Percentiles rank a stretch among this genome's conserved stretches.
These are phyloP conservation scores for Trichogramma pretiosum DNA, from an alignment of 1,140 invertebrate genomes.

Conservation along the genomic window DNA sequence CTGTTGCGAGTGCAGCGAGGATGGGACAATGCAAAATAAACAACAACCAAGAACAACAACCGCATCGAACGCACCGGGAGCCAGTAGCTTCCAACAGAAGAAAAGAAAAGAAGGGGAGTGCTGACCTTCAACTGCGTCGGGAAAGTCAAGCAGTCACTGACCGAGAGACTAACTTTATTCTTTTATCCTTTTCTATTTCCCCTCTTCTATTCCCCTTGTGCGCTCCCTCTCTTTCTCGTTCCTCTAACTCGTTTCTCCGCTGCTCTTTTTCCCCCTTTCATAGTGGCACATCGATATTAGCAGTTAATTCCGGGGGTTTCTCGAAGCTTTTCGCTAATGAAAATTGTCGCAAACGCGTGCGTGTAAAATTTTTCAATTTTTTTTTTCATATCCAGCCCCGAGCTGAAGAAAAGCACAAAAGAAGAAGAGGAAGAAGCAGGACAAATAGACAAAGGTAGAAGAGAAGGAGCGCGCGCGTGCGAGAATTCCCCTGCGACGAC, in stretches of 20 bases:
- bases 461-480: too few relatives aligned
- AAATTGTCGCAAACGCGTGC: too few relatives aligned
- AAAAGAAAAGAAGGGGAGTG: conserved; percentile 18
- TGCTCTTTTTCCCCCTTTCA: conserved; percentile 8
- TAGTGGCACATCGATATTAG: too few relatives aligned
- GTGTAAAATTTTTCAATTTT: too few relatives aligned
- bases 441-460: too few relatives aligned
- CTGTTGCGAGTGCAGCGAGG: too few relatives aligned
- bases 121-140: conserved; percentile 45
- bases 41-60: conserved; percentile 16
- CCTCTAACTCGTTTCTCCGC: not conserved
- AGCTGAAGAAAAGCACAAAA: too few relatives aligned
- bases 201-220: conserved; percentile 8
- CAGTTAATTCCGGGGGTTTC: too few relatives aligned
- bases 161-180: conserved; percentile 48
- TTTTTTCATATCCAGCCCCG: too few relatives aligned
- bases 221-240: not conserved
- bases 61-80: conserved; percentile 15
- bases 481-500: not conserved
- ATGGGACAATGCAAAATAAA: too few relatives aligned
- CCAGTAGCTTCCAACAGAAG: not conserved
- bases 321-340: too few relatives aligned
- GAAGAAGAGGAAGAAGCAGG: too few relatives aligned
- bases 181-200: conserved; percentile 33
- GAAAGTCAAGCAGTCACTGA: conserved; percentile 49